Evolutionary conservation across 2,888 invertebrate genomes (phyloP).

Genomic region (Tillus elongatus): DNA sequence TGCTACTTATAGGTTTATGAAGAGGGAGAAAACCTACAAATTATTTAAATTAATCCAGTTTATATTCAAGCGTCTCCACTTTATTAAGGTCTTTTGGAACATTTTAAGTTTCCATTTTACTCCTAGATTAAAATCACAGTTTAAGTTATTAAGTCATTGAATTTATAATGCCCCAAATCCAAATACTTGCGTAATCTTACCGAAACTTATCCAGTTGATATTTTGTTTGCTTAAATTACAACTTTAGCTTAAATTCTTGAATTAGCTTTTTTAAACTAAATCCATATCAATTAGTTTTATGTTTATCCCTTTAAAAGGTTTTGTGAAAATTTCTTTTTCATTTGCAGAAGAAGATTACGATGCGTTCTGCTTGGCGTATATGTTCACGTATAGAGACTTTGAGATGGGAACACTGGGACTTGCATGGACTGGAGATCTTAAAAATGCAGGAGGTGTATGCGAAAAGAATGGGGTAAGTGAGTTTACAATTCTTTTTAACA

Average conservation of each 20-base stretch:
- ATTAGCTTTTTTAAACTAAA: too few relatives aligned
- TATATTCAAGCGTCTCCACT: conserved; percentile 2
- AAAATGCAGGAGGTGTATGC: conserved; percentile 96
- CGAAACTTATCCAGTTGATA: too few relatives aligned
- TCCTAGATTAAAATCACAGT: neutral
- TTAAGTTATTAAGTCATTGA: too few relatives aligned
- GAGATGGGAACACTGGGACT: conserved; percentile 94
- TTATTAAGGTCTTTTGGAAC: neutral
- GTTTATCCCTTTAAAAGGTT: neutral
- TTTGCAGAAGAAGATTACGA: conserved; percentile 92
- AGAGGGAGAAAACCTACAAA: neutral
- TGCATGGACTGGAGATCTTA: conserved; percentile 95
- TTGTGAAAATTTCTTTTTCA: conserved; percentile 18
- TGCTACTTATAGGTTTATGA: conserved; percentile 11
- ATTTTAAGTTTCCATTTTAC: neutral
- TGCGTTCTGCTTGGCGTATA: conserved; percentile 96
- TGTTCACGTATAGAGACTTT: conserved; percentile 95
- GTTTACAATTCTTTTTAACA: conserved; percentile 1
- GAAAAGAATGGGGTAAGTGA: conserved; percentile 85
- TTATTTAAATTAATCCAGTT: conserved; percentile 3
- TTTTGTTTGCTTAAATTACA: too few relatives aligned
- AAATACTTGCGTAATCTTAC: too few relatives aligned
- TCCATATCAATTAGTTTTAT: too few relatives aligned
- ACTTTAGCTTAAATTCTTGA: too few relatives aligned
- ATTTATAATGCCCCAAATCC: too few relatives aligned